Evolutionary conservation across 2,113 vertebrate genomes (phyloP).

Genomic region (Mesoclemmys tuberculata): DNA sequence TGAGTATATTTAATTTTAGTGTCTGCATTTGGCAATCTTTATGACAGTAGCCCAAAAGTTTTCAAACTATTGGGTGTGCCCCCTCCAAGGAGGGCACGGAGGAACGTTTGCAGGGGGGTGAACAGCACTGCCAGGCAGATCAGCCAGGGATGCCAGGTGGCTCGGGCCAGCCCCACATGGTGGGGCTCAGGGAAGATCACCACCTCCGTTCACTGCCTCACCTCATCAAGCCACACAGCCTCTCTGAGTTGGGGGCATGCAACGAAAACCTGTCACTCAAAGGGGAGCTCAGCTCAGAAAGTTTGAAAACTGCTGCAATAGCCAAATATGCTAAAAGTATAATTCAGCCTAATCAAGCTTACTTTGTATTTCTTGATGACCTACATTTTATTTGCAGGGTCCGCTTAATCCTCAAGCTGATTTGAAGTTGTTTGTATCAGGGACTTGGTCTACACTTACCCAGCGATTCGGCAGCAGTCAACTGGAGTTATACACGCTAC

Average conservation of each 20-base stretch:
- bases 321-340: not conserved
- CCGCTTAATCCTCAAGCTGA: not conserved
- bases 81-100: too few species aligned
- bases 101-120: too few species aligned
- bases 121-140: too few species aligned
- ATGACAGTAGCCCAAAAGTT: not conserved
- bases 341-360: conserved; percentile 1
- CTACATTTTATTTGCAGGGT: conserved; percentile 15
- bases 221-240: not conserved
- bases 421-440: conserved; percentile 33
- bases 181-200: not conserved
- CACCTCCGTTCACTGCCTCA: not conserved
- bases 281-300: not conserved
- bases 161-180: not conserved
- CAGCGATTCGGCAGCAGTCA: too few species aligned
- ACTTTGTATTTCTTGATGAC: not conserved
- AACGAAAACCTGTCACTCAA: not conserved
- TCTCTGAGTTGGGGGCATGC: not conserved
- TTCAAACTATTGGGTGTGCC: too few species aligned
- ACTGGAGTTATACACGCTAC: too few species aligned
- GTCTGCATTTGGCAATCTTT: not conserved
- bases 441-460: too few species aligned
- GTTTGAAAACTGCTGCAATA: not conserved
- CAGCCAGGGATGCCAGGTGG: not conserved
- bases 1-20: not conserved